phyloP scores from a whole-genome alignment of 2,113 vertebrate species.

The Glaucomys volans region DNA sequence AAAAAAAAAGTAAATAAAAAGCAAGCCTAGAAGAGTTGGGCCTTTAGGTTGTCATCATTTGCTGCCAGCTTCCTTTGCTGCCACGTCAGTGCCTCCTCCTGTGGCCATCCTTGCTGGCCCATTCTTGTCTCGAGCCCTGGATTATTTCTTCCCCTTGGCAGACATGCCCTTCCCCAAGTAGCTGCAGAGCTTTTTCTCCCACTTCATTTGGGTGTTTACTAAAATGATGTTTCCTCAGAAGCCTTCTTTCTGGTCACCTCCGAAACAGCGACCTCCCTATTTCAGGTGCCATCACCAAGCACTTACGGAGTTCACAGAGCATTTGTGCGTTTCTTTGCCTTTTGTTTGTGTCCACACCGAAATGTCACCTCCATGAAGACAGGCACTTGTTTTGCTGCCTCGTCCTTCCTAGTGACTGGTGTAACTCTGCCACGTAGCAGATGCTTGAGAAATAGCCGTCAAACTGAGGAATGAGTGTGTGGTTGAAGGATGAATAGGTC shows the following conservation, averaged over 20 bases:
- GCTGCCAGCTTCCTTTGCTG: background rate
- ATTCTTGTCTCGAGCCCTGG: background rate
- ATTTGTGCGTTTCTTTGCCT: background rate
- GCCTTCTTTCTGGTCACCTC: background rate
- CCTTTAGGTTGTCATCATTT: background rate
- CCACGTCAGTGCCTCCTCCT: background rate
- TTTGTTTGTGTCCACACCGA: background rate
- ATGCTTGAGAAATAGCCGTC: background rate
- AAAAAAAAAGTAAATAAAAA: background rate
- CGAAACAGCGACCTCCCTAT: background rate
- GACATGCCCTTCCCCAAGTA: background rate
- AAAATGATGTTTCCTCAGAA: background rate
- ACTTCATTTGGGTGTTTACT: background rate
- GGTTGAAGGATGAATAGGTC: too few relatives aligned
- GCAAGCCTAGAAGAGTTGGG: background rate
- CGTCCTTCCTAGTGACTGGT: background rate
- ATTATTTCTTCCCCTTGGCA: background rate
- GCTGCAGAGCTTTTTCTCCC: background rate
- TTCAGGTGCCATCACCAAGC: background rate
- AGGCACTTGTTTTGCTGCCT: background rate
- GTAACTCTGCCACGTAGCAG: background rate
- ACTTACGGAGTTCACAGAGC: accelerated
- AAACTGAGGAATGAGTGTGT: too few relatives aligned
- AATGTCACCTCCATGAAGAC: background rate
- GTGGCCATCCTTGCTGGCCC: too few relatives aligned